A percentile compares a stretch with the other conserved stretches of the same genome.
Evolutionary conservation across 2,888 invertebrate species (phyloP).

Genomic region (Hydriomena furcata): DNA sequence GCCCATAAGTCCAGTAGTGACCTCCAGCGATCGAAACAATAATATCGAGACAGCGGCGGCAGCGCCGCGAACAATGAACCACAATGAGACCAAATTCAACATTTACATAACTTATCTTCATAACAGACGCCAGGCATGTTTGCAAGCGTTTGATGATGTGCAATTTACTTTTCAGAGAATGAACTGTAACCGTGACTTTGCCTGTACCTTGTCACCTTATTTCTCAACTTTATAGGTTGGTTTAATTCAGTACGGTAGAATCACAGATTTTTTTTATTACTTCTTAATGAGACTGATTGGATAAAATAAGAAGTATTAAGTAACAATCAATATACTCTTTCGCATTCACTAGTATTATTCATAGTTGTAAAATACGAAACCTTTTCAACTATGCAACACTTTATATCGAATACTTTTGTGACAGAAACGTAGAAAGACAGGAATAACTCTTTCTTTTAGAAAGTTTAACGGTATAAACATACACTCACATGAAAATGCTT

Average conservation of each 20-base stretch:
- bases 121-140: conserved; percentile 15
- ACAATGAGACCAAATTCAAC: conserved; percentile 47
- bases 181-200: background rate
- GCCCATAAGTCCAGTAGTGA: conserved; percentile 21
- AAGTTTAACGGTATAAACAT: too few relatives aligned
- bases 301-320: too few relatives aligned
- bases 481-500: conserved; percentile 8
- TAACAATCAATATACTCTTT: too few relatives aligned
- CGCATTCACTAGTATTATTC: too few relatives aligned
- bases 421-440: background rate
- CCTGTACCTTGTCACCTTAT: too few relatives aligned
- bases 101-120: conserved; percentile 48
- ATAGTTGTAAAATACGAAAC: too few relatives aligned
- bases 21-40: conserved; percentile 48
- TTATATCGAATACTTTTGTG: background rate
- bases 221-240: background rate
- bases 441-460: background rate
- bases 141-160: conserved; percentile 11
- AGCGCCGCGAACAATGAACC: conserved; percentile 52
- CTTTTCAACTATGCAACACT: background rate
- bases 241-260: too few relatives aligned
- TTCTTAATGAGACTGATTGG: too few relatives aligned
- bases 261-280: too few relatives aligned
- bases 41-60: conserved; percentile 29
- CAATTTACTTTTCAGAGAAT: conserved; percentile 5